These are phyloP conservation scores for Illadopsis cleaveri DNA, from an alignment of 2,113 vertebrate genomes.

Conservation along the genomic window DNA sequence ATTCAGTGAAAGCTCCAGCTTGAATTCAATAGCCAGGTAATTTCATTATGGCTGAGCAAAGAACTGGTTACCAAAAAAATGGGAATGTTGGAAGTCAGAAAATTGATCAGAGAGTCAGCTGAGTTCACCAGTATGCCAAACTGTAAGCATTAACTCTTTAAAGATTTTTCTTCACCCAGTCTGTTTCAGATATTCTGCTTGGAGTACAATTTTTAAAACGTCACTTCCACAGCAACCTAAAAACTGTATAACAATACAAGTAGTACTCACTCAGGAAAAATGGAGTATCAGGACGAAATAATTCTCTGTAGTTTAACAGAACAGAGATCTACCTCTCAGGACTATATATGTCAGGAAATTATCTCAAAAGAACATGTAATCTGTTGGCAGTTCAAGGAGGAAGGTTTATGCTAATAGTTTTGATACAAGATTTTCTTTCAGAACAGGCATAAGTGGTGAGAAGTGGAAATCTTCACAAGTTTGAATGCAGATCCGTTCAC, in stretches of 20 bases:
- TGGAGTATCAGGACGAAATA: neutral
- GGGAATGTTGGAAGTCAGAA: neutral
- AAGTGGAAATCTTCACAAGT: neutral
- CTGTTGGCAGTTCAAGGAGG: neutral
- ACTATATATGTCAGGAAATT: neutral
- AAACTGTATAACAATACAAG: neutral
- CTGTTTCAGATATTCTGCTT: neutral
- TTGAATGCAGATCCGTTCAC: neutral
- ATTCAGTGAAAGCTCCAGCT: neutral
- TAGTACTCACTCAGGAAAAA: neutral
- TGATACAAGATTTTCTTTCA: neutral
- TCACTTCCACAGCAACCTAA: neutral
- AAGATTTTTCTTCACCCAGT: neutral
- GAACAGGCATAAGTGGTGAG: neutral
- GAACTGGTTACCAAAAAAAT: neutral
- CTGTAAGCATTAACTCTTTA: neutral
- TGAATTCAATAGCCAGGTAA: neutral
- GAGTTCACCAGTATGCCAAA: neutral
- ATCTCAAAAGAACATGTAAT: neutral
- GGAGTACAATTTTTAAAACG: accelerated
- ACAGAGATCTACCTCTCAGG: neutral
- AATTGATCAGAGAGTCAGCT: neutral
- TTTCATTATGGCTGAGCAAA: neutral
- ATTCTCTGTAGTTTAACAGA: neutral
- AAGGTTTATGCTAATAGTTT: neutral